Conservation (phyloP, 2,888 invertebrate genomes). For the Lamproptera curius region DNA sequence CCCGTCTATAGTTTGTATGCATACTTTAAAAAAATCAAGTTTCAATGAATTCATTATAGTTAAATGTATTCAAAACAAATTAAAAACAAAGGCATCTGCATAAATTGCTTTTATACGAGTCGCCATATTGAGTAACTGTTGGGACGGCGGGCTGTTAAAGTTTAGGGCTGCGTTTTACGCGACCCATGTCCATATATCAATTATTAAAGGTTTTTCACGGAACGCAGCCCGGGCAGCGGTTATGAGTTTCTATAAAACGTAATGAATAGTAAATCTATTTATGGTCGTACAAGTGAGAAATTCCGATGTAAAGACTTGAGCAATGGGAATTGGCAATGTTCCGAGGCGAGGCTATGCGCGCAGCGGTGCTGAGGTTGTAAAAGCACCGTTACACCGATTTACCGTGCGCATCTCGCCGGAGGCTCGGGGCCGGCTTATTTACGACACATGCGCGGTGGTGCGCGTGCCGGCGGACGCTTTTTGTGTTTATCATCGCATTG, state of each 20-base stretch:
- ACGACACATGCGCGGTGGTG: conserved; percentile 34
- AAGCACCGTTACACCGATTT: conserved; percentile 74
- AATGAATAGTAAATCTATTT: conserved; percentile 61
- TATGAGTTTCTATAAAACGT: conserved; percentile 36
- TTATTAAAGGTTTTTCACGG: conserved; percentile 24
- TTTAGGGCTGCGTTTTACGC: not conserved
- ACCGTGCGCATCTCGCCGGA: conserved; percentile 71
- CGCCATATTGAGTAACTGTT: no score
- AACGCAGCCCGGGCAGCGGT: conserved; percentile 26
- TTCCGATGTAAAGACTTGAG: conserved; percentile 67
- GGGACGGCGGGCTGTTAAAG: not conserved
- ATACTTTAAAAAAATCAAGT: no score
- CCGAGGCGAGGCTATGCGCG: conserved; percentile 60
- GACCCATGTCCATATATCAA: not conserved
- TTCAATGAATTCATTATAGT: no score
- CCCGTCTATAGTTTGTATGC: no score
- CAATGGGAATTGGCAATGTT: conserved; percentile 75
- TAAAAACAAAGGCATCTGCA: no score
- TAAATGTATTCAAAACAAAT: no score
- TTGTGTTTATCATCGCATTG: conserved; percentile 10
- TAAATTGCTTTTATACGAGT: no score
- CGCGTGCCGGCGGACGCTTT: conserved; percentile 17
- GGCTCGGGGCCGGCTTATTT: conserved; percentile 54
- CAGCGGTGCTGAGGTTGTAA: conserved; percentile 62
- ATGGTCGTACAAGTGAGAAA: conserved; percentile 67